These are phyloP conservation scores for Orgyia antiqua DNA, from an alignment of 2,888 invertebrate species.

Conservation along the genomic window DNA sequence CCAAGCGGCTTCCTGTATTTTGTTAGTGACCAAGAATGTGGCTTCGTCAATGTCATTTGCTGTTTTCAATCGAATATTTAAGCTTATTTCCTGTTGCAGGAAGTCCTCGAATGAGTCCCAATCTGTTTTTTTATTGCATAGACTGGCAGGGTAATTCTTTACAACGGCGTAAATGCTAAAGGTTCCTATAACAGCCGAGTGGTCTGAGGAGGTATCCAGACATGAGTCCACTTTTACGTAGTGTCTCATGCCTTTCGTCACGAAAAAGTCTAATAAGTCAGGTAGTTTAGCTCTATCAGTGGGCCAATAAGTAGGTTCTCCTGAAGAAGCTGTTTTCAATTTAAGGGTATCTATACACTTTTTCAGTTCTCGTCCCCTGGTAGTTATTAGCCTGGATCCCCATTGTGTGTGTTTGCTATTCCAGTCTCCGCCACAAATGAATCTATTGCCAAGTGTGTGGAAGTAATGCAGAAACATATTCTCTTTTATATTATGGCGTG, in stretches of 20 bases:
- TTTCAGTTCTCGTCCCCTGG: slow-evolving; percentile 1
- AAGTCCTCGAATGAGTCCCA: no score
- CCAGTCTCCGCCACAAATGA: no score
- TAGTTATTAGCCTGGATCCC: no score
- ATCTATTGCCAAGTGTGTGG: slow-evolving; percentile 5
- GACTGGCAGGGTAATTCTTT: no score
- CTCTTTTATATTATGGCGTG: no score
- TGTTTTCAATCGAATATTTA: background rate
- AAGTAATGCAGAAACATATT: slow-evolving; percentile 10
- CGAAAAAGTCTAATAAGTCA: background rate
- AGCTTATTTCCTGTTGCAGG: background rate
- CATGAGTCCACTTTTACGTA: background rate
- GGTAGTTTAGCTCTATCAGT: background rate
- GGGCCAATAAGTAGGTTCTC: no score
- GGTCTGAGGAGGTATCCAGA: no score
- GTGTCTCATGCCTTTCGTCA: background rate
- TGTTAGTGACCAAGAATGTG: no score
- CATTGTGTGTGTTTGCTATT: no score
- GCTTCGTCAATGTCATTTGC: background rate
- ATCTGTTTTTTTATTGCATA: background rate
- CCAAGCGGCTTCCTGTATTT: background rate
- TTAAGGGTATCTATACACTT: background rate
- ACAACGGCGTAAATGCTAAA: no score
- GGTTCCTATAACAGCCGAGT: background rate
- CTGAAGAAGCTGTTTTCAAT: no score